These are phyloP conservation scores for Neopelma chrysocephalum DNA, from an alignment of 2,797 vertebrate species.

Conservation along the genomic window DNA sequence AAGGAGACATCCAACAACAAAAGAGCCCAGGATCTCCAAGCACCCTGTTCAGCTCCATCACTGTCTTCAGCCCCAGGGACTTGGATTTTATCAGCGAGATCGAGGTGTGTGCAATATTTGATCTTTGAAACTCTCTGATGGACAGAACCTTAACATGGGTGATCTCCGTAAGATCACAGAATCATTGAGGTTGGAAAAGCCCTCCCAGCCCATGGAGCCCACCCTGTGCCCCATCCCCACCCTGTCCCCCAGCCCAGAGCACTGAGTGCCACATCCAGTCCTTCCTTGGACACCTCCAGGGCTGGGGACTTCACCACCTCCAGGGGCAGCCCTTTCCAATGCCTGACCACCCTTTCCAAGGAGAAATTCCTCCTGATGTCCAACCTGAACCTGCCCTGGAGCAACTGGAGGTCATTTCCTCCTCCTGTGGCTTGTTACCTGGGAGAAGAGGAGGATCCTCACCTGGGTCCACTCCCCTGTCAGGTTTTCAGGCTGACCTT, in stretches of 20 bases:
- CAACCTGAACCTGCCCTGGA: not conserved
- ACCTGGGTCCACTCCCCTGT: not conserved
- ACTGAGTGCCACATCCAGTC: not conserved
- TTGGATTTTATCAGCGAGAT: not conserved
- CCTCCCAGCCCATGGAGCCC: not conserved
- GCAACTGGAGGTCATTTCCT: not conserved
- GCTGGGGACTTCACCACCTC: not conserved
- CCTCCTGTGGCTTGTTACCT: not conserved
- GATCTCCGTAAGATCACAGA: not conserved
- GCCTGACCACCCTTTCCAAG: not conserved
- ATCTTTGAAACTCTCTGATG: not conserved
- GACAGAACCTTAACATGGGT: not conserved
- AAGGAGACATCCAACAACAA: not conserved
- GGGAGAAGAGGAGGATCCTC: not conserved
- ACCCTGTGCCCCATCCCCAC: not conserved
- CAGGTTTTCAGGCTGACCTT: not conserved
- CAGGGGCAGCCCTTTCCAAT: not conserved
- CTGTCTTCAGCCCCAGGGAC: not conserved
- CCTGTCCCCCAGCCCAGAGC: not conserved
- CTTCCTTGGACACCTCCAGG: not conserved
- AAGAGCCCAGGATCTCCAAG: not conserved
- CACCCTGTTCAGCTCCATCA: not conserved
- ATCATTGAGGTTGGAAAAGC: not conserved
- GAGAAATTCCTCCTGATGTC: not conserved
- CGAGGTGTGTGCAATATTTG: not conserved